Evolutionary conservation across 2,797 vertebrate species (phyloP), one percentile per base, ranked within the genome.

Genomic region (Momotus momota): DNA sequence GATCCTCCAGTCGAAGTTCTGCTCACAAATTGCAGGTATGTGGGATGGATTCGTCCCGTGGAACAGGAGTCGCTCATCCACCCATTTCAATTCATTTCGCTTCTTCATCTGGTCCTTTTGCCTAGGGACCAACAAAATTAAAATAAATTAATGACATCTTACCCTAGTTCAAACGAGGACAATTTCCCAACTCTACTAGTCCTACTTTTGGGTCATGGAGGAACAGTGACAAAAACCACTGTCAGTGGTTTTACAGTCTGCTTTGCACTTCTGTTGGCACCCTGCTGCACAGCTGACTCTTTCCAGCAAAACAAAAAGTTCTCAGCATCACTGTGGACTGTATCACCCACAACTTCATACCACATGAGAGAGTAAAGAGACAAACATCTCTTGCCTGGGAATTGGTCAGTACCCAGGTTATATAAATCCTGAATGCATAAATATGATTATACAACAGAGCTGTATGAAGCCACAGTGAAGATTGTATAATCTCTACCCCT

Each of bases 1-100:
- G 90, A 99, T 96, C 57, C 99, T 98, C 99, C 99, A 99, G 97
- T 99, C 99, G 26, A 99, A 99, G 97, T 99, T 99, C 95, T 98
- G 94, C 60, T 64, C 94, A 93, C 99, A 99, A 96, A 99, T 99
- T 94, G 98, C 97, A 0, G 98, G 67, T 0, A 98, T 26, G 1
- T 98, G 81, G 67, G 91, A 94, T 2, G 93, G 10, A 73, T 93
- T 96, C 0, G 99, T 99, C 73, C 99, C 99, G 0, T 99, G 99
- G 93, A 99, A 99, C 29, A 99, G 98, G 73, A 97, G 97, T 31
- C 95, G 97, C 91, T 99, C 99, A 0, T 89, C 67, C 33, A 98
- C 98, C 0, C 3, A 3, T 48, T 66, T 33, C 10, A 52, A 41
- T 18, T 94, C 2, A 98, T 94, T 8, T 22, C 58, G 2, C 67